Evolutionary conservation across 1,140 invertebrate genomes (phyloP).

Genomic region (Drosophila kohkoa): DNA sequence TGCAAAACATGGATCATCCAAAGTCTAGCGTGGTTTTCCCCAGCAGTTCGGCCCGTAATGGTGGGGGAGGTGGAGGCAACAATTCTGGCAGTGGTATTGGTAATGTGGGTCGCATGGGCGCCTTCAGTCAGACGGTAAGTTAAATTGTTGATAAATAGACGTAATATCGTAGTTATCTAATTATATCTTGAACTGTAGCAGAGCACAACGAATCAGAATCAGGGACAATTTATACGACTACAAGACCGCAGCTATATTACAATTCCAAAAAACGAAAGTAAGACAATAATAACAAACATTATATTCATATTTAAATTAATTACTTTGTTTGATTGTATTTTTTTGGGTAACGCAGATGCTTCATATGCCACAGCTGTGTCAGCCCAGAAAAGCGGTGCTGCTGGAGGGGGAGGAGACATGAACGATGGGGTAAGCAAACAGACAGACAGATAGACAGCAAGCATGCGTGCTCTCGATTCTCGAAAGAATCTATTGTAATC

Average conservation of each 20-base stretch:
- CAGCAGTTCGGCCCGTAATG: conserved; percentile 53
- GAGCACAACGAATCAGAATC: conserved; percentile 68
- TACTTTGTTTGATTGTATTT: conserved; percentile 6
- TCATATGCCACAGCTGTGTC: conserved; percentile 69
- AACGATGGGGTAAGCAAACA: conserved; percentile 63
- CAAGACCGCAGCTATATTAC: conserved; percentile 68
- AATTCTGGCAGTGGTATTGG: conserved; percentile 42
- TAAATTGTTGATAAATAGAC: neutral
- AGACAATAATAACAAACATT: conserved; percentile 16
- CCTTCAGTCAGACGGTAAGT: conserved; percentile 78
- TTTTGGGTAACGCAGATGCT: conserved; percentile 50
- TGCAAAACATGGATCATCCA: conserved; percentile 55
- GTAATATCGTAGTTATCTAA: neutral
- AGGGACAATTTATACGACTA: conserved; percentile 75
- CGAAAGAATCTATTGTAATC: neutral
- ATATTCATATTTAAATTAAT: conserved; percentile 12
- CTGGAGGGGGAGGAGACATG: conserved; percentile 24
- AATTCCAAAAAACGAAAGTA: conserved; percentile 79
- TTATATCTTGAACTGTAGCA: conserved; percentile 2
- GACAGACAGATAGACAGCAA: neutral
- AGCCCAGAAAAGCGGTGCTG: conserved; percentile 55
- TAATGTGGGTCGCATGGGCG: conserved; percentile 69
- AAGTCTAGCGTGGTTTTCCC: conserved; percentile 63
- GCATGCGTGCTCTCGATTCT: neutral
- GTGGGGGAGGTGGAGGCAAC: conserved; percentile 31